Evolutionary conservation across 2,113 vertebrate species (phyloP).

Genomic region (Orthochromis malagaraziensis): DNA sequence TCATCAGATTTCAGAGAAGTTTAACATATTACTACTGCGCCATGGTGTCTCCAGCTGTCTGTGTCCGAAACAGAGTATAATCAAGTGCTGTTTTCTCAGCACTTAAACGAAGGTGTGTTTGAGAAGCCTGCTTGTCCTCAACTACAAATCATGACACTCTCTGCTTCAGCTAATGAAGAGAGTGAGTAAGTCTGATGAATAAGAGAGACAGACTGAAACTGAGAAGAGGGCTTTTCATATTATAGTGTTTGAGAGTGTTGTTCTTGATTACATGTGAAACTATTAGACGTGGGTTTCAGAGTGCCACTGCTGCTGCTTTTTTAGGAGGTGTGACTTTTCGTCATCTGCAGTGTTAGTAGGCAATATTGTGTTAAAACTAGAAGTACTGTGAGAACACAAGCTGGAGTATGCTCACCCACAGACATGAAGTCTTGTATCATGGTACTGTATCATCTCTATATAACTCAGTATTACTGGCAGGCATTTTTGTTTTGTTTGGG

Average conservation of each 20-base stretch:
- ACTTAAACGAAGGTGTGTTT: constrained; percentile 10
- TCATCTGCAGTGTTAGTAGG: neutral
- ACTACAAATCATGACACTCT: constrained; percentile 45
- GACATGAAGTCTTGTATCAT: neutral
- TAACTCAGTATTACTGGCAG: neutral
- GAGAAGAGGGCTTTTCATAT: constrained; percentile 14
- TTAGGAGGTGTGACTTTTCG: neutral
- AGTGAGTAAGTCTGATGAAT: constrained; percentile 8
- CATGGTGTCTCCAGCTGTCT: neutral
- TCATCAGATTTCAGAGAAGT: neutral
- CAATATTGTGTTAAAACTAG: neutral
- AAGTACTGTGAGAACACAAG: neutral
- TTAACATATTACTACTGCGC: neutral
- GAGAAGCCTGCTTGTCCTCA: constrained; percentile 25
- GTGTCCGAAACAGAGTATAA: neutral
- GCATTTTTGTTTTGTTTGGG: neutral
- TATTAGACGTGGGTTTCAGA: neutral
- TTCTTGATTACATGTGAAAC: constrained; percentile 25
- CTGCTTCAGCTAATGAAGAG: constrained; percentile 38
- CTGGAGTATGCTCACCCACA: neutral
- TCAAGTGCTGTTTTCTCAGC: neutral
- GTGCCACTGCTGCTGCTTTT: neutral
- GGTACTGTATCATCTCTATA: neutral
- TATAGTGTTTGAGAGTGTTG: neutral
- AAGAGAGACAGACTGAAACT: neutral